These are phyloP conservation scores for Aelia acuminata DNA, from an alignment of 2,888 invertebrate species.

Conservation along the genomic window DNA sequence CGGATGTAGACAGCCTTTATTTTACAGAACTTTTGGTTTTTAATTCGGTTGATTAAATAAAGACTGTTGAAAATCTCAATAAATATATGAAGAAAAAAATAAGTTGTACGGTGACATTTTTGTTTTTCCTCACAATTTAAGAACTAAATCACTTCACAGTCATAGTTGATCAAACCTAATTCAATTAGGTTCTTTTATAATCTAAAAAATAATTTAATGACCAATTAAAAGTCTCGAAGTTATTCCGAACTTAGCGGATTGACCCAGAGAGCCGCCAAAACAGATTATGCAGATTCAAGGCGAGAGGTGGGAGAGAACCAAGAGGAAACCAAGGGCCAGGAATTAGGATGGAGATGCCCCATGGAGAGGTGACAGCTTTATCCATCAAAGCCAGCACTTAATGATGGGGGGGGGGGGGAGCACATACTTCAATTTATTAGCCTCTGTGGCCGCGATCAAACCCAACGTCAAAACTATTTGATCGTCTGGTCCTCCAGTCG, in stretches of 20 bases:
- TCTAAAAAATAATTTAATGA: not conserved
- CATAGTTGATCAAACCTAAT: not conserved
- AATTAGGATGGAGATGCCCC: not conserved
- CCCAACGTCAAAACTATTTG: not conserved
- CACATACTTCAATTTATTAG: slow-evolving; percentile 11
- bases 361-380: slow-evolving; percentile 8
- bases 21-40: no score
- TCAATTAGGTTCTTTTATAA: not conserved
- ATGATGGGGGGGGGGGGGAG: no score
- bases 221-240: not conserved
- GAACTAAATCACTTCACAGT: no score
- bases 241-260: not conserved
- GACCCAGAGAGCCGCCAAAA: not conserved
- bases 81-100: no score
- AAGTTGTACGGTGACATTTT: not conserved
- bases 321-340: not conserved
- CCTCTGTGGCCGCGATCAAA: not conserved
- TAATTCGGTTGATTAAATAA: no score
- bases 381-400: not conserved
- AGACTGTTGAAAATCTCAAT: no score
- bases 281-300: not conserved
- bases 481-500: not conserved
- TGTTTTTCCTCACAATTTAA: no score
- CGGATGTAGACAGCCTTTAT: no score
- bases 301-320: not conserved